Evolutionary conservation across 1,140 invertebrate species (phyloP), one percentile per base, ranked within the genome.

Genomic region (Drosophila nigromelanica): DNA sequence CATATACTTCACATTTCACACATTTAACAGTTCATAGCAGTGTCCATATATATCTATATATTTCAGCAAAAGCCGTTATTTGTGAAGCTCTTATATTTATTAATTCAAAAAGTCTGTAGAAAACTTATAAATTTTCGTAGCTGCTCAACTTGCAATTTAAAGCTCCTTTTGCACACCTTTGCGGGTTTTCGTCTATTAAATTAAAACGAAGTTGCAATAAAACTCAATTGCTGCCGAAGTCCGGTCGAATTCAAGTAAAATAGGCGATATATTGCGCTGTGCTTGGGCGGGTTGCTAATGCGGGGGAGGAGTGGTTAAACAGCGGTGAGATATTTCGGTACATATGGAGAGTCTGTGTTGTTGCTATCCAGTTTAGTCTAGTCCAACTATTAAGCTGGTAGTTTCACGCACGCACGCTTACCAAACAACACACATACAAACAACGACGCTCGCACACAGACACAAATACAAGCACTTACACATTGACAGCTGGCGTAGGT

Each of bases 381-480:
- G 69, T 73, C 27, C 78, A 69, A 54, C 79, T 66, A 74, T 81
- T 82, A 74, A 82, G 79, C 79, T 56, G 56, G 50, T 30, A 66
- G 52, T 48, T 69, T 55, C 30, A 55, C 50, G 43, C 63, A 66
- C 42, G 54, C 52, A 48, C 30, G 62, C 52, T 54, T 55, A 6
- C 39, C 5, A 51, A 64, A 27, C 27, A 27, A 0, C 24, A 27
- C 27, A 27, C 27, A 27, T 0, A 56, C 64, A 68, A 42, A 54
- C 72, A 24, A 24, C 21, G 21, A 24, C 21, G 21, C 21, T 24
- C 2, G 27, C 27, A 27, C 51, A 45, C 21, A 54, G 40, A 39
- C 30, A 52, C 61, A 21, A 24, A 14, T 48, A n/a, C 15, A 33
- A 15, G 30, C 47, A 51, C 51, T 39, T 45, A 62, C 35, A 66